Percentiles rank a stretch among this genome's conserved stretches.
Evolutionary conservation across 2,113 vertebrate species (phyloP).

Genomic region (Pitta sordida): DNA sequence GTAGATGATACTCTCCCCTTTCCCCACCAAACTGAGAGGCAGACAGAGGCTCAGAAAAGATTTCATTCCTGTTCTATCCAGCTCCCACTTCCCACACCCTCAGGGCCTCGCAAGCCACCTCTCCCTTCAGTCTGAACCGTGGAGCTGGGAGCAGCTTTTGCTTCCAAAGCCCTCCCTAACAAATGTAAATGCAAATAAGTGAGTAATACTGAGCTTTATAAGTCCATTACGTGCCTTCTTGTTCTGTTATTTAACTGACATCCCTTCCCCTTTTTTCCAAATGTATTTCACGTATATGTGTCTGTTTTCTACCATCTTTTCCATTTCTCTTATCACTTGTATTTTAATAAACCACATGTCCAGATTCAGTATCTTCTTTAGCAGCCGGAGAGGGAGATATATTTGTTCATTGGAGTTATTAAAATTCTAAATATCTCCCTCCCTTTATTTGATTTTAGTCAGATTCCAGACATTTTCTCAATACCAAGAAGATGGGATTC

Average conservation of each 20-base stretch:
- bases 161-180: neutral
- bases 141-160: neutral
- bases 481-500: conserved; percentile 1
- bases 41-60: neutral
- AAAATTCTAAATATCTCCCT: conserved; percentile 47
- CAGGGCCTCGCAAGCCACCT: neutral
- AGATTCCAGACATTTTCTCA: conserved; percentile 46
- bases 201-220: neutral
- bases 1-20: neutral
- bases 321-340: conserved; percentile 36
- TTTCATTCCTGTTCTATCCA: neutral
- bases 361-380: conserved; percentile 25
- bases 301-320: conserved; percentile 15
- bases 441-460: conserved; percentile 57
- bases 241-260: conserved; percentile 16
- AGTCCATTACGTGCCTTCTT: neutral
- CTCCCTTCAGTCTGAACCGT: neutral
- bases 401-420: conserved; percentile 52
- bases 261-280: neutral
- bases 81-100: neutral
- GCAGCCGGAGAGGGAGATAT: neutral
- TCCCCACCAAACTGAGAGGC: neutral
- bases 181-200: neutral
- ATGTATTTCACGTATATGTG: neutral
- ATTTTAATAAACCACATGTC: conserved; percentile 46